Evolutionary conservation across 2,888 invertebrate species (phyloP).

Genomic region (Holacanthella duospinosa): DNA sequence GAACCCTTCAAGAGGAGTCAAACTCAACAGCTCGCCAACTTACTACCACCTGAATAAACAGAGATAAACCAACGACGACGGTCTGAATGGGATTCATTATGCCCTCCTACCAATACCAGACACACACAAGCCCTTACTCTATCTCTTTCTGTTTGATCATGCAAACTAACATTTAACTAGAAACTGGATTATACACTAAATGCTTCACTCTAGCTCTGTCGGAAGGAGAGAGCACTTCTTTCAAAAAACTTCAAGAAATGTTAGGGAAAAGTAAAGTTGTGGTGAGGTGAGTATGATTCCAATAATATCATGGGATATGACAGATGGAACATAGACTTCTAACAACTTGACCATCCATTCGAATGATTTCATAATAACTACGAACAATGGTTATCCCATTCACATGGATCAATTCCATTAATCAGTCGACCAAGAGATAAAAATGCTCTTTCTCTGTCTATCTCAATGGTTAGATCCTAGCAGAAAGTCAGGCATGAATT

Average conservation of each 20-base stretch:
- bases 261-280: too few relatives aligned
- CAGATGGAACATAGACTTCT: too few relatives aligned
- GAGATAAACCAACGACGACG: conserved; percentile 32
- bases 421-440: not conserved
- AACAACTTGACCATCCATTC: not conserved
- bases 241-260: too few relatives aligned
- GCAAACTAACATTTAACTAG: conserved; percentile 37
- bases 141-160: conserved; percentile 35
- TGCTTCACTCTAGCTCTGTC: not conserved
- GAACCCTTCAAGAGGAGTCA: not conserved
- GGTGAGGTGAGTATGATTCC: too few relatives aligned
- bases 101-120: not conserved
- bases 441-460: too few relatives aligned
- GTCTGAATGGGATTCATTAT: not conserved
- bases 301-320: too few relatives aligned
- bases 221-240: too few relatives aligned
- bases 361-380: not conserved
- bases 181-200: conserved; percentile 20
- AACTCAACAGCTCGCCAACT: too few relatives aligned
- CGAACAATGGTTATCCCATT: not conserved
- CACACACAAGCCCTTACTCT: not conserved
- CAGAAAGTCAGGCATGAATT: too few relatives aligned
- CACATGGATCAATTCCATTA: not conserved
- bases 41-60: conserved; percentile 36
- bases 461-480: too few relatives aligned